Conservation (phyloP, 2,797 vertebrate species). For the Eidolon dupreanum region DNA sequence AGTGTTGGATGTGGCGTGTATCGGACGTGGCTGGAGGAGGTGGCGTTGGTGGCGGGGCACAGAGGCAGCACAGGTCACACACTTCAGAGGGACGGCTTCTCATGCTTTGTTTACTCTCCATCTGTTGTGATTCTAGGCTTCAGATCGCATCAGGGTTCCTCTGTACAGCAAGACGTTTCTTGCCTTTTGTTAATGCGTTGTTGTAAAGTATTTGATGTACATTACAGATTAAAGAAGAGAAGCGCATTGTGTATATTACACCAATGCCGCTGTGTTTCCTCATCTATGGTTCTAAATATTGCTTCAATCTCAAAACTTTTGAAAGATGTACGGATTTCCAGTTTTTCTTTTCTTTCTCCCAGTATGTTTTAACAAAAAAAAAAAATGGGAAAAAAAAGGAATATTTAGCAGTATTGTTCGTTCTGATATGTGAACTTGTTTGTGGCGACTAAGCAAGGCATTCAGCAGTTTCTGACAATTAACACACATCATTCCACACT, state of each 20-base stretch:
- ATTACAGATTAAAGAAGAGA: slow-evolving; percentile 91
- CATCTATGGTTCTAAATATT: slow-evolving; percentile 93
- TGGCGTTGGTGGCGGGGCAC: slow-evolving; percentile 90
- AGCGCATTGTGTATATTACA: slow-evolving; percentile 97
- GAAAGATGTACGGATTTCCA: slow-evolving; percentile 91
- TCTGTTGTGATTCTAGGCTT: slow-evolving; percentile 92
- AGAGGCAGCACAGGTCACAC: slow-evolving; percentile 88
- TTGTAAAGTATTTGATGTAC: slow-evolving; percentile 99
- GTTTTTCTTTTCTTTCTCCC: slow-evolving; percentile 85
- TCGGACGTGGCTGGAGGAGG: slow-evolving; percentile 81
- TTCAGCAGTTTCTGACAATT: slow-evolving; percentile 90
- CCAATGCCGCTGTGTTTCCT: slow-evolving; percentile 92
- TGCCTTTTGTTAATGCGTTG: slow-evolving; percentile 95
- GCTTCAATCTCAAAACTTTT: slow-evolving; percentile 89
- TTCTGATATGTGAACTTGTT: slow-evolving; percentile 93
- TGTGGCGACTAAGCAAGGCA: slow-evolving; percentile 92
- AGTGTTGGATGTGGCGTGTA: slow-evolving; percentile 78
- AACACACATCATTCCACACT: slow-evolving; percentile 91
- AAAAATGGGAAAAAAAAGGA: slow-evolving; percentile 87
- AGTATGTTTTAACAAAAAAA: slow-evolving; percentile 87
- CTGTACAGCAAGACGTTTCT: slow-evolving; percentile 91
- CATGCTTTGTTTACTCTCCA: slow-evolving; percentile 90
- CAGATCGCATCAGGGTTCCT: slow-evolving; percentile 91
- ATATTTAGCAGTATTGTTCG: slow-evolving; percentile 93
- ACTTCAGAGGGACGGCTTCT: slow-evolving; percentile 92